Conservation (phyloP, 2,888 invertebrate species). For the Leucophenga montana region DNA sequence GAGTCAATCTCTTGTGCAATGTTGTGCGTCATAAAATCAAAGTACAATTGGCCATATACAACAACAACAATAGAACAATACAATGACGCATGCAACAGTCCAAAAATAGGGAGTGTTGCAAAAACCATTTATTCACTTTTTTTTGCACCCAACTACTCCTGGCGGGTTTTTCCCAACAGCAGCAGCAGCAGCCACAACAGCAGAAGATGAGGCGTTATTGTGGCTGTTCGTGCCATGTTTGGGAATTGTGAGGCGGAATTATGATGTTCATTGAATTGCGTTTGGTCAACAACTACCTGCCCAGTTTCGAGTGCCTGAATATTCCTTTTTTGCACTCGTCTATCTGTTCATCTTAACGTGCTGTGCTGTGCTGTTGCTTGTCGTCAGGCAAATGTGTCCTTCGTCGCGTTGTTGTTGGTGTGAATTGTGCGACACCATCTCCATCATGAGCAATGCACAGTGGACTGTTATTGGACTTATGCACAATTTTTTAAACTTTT, state of each 20-base stretch:
- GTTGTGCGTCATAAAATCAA: no score
- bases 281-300: constrained; percentile 1
- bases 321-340: no score
- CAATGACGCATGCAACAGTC: no score
- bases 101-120: no score
- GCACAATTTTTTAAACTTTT: no score
- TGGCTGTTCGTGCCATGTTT: constrained; percentile 60
- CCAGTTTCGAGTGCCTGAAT: background rate
- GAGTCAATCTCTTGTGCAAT: no score
- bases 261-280: constrained; percentile 50
- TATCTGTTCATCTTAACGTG: background rate
- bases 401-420: constrained; percentile 13
- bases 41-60: no score
- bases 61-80: no score
- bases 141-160: no score
- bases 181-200: no score
- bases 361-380: constrained; percentile 1
- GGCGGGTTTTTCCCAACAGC: no score
- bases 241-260: constrained; percentile 62
- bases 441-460: background rate
- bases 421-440: background rate
- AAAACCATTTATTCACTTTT: no score
- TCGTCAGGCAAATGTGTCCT: background rate
- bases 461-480: background rate
- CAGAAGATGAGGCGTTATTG: background rate